Conservation (phyloP, 2,888 invertebrate species). For the Brassicogethes aeneus region DNA sequence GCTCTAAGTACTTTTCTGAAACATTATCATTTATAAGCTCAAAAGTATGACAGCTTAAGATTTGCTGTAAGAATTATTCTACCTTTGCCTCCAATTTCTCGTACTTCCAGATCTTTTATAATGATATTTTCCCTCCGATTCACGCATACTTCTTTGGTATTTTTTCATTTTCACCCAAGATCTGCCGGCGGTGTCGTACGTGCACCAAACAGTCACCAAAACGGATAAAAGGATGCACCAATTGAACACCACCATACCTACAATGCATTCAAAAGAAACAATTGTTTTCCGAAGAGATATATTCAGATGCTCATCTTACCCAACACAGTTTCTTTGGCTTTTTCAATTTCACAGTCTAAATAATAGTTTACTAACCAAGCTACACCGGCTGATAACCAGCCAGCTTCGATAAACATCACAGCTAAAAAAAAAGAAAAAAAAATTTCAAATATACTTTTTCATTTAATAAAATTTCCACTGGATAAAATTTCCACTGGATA, state of each 20-base stretch:
- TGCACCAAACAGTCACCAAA: slow-evolving; percentile 74
- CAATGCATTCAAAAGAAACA: too few relatives aligned
- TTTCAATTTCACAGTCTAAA: slow-evolving; percentile 55
- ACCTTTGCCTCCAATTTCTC: slow-evolving; percentile 80
- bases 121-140: slow-evolving; percentile 65
- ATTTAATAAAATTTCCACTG: too few relatives aligned
- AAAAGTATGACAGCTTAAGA: neutral
- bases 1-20: slow-evolving; percentile 75
- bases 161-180: slow-evolving; percentile 88
- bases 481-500: too few relatives aligned
- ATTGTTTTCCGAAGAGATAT: too few relatives aligned
- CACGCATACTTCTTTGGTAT: slow-evolving; percentile 73
- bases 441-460: too few relatives aligned
- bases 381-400: slow-evolving; percentile 64
- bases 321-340: slow-evolving; percentile 63
- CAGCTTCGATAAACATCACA: slow-evolving; percentile 62
- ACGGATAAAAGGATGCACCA: slow-evolving; percentile 66
- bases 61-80: slow-evolving; percentile 6
- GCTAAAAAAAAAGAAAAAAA: slow-evolving; percentile 47
- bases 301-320: slow-evolving; percentile 57
- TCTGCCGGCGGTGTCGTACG: slow-evolving; percentile 77
- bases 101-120: slow-evolving; percentile 70
- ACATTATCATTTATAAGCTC: too few relatives aligned
- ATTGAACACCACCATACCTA: slow-evolving; percentile 70
- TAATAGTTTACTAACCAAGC: slow-evolving; percentile 64